Percentiles rank a stretch among this genome's conserved stretches.
These are phyloP conservation scores for Otis tarda DNA, from an alignment of 2,113 vertebrate genomes.

Conservation along the genomic window DNA sequence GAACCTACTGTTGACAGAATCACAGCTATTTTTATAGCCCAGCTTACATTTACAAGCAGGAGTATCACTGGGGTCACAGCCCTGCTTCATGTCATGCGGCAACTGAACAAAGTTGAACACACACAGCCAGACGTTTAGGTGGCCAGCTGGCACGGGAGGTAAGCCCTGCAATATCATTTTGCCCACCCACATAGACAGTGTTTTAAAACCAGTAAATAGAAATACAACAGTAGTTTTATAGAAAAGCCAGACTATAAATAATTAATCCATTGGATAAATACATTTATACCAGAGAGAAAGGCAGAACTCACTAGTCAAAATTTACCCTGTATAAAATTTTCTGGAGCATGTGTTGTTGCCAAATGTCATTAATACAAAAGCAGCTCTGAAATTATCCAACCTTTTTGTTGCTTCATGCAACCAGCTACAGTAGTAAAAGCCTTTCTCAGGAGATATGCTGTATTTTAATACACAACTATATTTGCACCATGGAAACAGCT, in stretches of 20 bases:
- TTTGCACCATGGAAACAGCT: not conserved
- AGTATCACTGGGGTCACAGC: constrained; percentile 71
- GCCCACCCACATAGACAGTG: constrained; percentile 73
- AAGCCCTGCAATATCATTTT: constrained; percentile 9
- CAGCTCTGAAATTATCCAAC: not conserved
- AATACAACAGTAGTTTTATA: constrained; percentile 65
- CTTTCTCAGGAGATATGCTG: not conserved
- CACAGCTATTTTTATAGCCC: constrained; percentile 71
- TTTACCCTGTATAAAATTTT: constrained; percentile 17
- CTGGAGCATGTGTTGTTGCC: not conserved
- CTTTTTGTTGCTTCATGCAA: not conserved
- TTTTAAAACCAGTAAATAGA: constrained; percentile 51
- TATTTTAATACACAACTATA: not conserved
- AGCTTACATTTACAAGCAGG: constrained; percentile 79
- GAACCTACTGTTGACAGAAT: constrained; percentile 71
- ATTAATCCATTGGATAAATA: constrained; percentile 61
- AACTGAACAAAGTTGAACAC: constrained; percentile 67
- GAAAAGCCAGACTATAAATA: constrained; percentile 56
- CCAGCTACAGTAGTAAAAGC: not conserved
- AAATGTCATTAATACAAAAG: not conserved
- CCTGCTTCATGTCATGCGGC: constrained; percentile 74
- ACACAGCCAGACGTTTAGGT: constrained; percentile 70
- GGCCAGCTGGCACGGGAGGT: constrained; percentile 74
- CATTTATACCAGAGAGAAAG: constrained; percentile 11
- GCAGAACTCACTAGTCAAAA: not conserved